These are phyloP conservation scores for Perdita meconis DNA, from an alignment of 2,888 invertebrate genomes.

Conservation along the genomic window DNA sequence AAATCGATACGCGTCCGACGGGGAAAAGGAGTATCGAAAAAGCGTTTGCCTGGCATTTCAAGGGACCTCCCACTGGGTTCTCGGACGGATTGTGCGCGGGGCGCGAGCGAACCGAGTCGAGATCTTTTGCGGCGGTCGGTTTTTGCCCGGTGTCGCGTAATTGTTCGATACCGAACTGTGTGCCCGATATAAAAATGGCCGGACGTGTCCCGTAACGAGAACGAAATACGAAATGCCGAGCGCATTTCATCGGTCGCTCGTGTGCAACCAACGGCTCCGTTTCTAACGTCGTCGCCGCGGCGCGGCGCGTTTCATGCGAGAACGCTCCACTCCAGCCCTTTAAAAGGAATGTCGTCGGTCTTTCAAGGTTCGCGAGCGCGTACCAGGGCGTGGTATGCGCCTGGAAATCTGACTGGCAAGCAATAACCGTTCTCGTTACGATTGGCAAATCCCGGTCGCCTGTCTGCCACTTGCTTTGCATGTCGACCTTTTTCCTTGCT, in stretches of 20 bases:
- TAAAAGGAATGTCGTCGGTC: conserved; percentile 64
- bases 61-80: no score
- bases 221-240: conserved; percentile 14
- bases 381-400: conserved; percentile 70
- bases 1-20: no score
- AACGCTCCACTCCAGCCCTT: conserved; percentile 65
- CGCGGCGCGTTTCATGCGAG: conserved; percentile 51
- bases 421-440: conserved; percentile 65
- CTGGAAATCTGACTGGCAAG: conserved; percentile 60
- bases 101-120: no score
- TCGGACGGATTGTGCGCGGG: no score
- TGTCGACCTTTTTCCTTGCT: neutral
- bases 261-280: conserved; percentile 29
- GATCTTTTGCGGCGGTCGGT: no score
- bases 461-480: conserved; percentile 22
- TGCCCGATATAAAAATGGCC: no score
- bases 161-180: no score
- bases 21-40: no score
- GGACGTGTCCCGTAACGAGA: conserved; percentile 10
- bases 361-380: conserved; percentile 69
- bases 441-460: conserved; percentile 54
- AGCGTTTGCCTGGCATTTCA: no score
- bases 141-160: no score
- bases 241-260: conserved; percentile 38
- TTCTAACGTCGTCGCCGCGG: conserved; percentile 6